Percentiles rank a stretch among this genome's conserved stretches.
Evolutionary conservation across 2,888 invertebrate genomes (phyloP).

Genomic region (Archips crataeganus): DNA sequence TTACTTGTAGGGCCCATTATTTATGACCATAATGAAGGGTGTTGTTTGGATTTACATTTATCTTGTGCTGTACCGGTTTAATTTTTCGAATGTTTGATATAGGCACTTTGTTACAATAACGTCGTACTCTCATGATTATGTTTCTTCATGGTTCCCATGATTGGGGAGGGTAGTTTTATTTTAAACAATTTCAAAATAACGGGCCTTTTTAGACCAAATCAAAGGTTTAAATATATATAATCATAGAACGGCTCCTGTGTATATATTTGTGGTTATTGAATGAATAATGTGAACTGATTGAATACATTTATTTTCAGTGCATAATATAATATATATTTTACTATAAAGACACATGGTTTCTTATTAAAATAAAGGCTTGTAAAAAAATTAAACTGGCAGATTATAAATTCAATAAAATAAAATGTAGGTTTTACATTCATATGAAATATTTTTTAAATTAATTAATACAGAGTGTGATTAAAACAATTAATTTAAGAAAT

Average conservation of each 20-base stretch:
- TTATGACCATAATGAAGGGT: constrained; percentile 14
- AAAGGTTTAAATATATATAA: too few species aligned
- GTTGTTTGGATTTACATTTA: constrained; percentile 18
- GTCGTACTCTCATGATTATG: neutral
- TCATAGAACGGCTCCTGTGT: too few species aligned
- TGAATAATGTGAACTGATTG: too few species aligned
- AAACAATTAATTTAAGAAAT: too few species aligned
- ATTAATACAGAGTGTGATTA: too few species aligned
- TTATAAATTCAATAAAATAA: too few species aligned
- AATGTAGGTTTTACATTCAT: too few species aligned
- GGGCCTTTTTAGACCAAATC: too few species aligned
- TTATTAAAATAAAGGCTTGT: neutral
- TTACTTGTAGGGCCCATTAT: constrained; percentile 20
- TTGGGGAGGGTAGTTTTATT: neutral
- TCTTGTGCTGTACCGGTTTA: neutral
- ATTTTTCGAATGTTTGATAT: neutral
- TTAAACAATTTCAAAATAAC: neutral
- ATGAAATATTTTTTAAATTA: too few species aligned
- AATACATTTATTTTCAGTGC: too few species aligned
- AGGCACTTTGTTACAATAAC: neutral
- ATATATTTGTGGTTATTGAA: neutral
- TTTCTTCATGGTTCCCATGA: neutral
- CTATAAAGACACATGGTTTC: too few species aligned
- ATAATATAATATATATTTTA: too few species aligned
- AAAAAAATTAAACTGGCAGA: neutral